Base-by-base conservation (phyloP, 2,113 vertebrate genomes). In the Eurypyga helias region DNA sequence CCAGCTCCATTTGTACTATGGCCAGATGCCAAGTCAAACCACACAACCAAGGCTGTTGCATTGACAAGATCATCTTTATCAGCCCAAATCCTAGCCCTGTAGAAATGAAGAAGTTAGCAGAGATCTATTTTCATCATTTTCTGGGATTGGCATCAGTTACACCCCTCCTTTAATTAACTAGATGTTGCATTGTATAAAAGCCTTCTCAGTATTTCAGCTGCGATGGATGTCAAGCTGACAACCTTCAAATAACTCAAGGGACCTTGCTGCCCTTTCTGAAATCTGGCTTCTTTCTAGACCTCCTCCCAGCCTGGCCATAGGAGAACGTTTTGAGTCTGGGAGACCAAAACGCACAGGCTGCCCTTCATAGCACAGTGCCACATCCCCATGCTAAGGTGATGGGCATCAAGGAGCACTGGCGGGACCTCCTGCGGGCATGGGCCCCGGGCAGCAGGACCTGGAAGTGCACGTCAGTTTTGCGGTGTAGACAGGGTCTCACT, bases 91-190 rank as follows among this genome's bases (percentile, higher is more conserved):
- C 87, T 6, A 78, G 60, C 83, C 43, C 33, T 67, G 65, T 19
- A 87, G 73, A 61, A 91, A 89, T 46, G 29, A 71, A 94, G 80
- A 80, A 18, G 14, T 60, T 91, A 91, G 77, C 38, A 84, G 93
- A 92, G 48, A 24, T 78, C 77, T 96, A 38, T 94, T 95, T 96
- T 87, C 61, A 61, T 79, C 55, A 10, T 96, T 83, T 95, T 62
- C 89, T 78, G 38, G 60, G 65, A 29, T 10, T 95, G 89, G 89
- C 87, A 89, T 45, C 43, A 36, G 78, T 67, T 93, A 51, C 69
- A 75, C 20, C 38, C 67, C 64, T 91, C 60, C 54, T 94, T 89
- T 95, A 95, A 96, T 95, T 92, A 96, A 64, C 89, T 92, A 14
- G 80, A 67, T 6, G 3, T 71, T 95, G 64, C 60, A 87, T 94